These are phyloP conservation scores for Limnothrissa miodon DNA, from an alignment of 2,113 vertebrate genomes.

Conservation along the genomic window DNA sequence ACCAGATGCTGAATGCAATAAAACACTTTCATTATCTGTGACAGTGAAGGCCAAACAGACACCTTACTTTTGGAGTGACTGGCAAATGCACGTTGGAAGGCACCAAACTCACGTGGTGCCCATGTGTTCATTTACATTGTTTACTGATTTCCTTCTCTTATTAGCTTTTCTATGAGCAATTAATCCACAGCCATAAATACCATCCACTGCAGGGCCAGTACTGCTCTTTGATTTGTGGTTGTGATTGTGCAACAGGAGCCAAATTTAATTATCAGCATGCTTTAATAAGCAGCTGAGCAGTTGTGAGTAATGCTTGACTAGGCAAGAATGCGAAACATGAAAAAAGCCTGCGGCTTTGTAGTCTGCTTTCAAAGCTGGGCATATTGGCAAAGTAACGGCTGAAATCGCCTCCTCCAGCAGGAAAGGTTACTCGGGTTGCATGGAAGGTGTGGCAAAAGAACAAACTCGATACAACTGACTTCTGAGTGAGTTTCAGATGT, in stretches of 20 bases:
- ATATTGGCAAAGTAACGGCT: neutral
- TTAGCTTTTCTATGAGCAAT: constrained; percentile 52
- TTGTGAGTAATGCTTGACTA: constrained; percentile 12
- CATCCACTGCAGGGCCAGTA: constrained; percentile 38
- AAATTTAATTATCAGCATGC: constrained; percentile 12
- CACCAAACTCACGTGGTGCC: constrained; percentile 46
- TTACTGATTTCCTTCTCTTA: constrained; percentile 53
- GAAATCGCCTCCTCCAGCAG: neutral
- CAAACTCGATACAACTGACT: constrained; percentile 4
- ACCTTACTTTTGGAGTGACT: constrained; percentile 44
- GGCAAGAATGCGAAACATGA: neutral
- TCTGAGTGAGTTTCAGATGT: constrained; percentile 16
- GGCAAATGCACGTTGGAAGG: constrained; percentile 52
- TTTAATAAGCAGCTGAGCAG: constrained; percentile 23
- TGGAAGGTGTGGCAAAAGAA: neutral
- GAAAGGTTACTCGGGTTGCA: neutral
- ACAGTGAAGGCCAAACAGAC: constrained; percentile 45
- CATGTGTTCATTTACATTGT: constrained; percentile 61
- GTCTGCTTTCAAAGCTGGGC: neutral
- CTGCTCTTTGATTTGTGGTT: constrained; percentile 4
- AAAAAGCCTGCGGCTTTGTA: constrained; percentile 5
- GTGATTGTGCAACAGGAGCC: neutral
- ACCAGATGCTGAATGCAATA: constrained; percentile 65
- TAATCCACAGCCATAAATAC: constrained; percentile 53
- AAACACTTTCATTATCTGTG: constrained; percentile 54